Evolutionary conservation across 2,797 vertebrate species (phyloP), one percentile per base, ranked within the genome.

Genomic region (Cephalopachus bancanus): DNA sequence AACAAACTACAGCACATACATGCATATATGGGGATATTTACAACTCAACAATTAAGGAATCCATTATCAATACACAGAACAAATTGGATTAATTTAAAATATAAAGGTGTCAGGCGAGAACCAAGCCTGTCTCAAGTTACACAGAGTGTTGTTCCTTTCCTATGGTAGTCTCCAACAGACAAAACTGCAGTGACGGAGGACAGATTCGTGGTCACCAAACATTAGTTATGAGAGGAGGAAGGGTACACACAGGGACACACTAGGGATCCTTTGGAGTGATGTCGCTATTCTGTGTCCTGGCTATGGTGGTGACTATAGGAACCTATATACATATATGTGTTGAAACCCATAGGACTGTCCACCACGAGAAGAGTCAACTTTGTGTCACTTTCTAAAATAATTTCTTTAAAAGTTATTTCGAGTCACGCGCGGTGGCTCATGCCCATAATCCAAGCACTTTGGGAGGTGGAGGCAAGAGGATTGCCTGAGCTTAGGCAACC

Each of bases 141-240:
- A 33, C 44, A 75, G 49, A 15, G 33, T 71, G 49, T 64, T 76
- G 83, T 59, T 84, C 26, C 57, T 79, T 30, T 85, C 67, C 53
- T 15, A 53, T 44, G 90, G 69, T 80, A 89, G 49, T 65, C 53
- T 78, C n/a, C 53, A 85, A 69, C 89, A 94, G 93, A 67, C n/a
- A 53, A 78, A 89, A 55, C 59, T 49, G 22, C n/a, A 17, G 6
- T 33, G 79, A 83, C 11, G 24, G 55, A 89, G 17, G 92, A 65
- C 65, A 94, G 57, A 44, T 60, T 28, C 15, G n/a, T 49, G 7
- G 67, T 5, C 86, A 26, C 37, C 53, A 12, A 91, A 83, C 79
- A 65, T 72, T 17, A 71, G 59, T 33, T 15, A 20, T 57, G 7
- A 44, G 22, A 62, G 67, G 33, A 37, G 37, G 3, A 37, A 57